Percentiles rank a stretch among this genome's conserved stretches.
phyloP scores from a whole-genome alignment of 2,113 vertebrate genomes.

The Notothenia coriiceps region DNA sequence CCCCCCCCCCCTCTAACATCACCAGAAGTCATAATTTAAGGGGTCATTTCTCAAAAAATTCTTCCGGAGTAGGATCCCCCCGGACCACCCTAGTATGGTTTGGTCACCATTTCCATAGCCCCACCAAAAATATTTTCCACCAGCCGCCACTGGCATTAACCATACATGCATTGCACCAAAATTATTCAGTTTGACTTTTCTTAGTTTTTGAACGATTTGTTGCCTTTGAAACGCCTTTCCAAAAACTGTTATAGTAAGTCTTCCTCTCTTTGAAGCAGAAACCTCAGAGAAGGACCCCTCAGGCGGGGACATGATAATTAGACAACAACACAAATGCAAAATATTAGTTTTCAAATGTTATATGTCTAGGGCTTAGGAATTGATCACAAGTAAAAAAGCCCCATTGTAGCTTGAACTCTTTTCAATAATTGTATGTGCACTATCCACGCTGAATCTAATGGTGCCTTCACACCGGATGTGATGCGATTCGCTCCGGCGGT shows the following conservation, averaged over 20 bases:
- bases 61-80: too few species aligned
- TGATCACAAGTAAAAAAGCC: not conserved
- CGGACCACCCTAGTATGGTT: too few species aligned
- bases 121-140: too few species aligned
- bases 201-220: not conserved
- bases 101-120: too few species aligned
- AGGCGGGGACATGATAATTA: not conserved
- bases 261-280: not conserved
- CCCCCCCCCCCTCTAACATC: too few species aligned
- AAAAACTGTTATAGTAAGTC: not conserved
- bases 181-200: not conserved
- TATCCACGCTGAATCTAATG: slow-evolving; percentile 28
- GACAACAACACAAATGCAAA: not conserved
- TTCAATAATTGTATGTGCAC: slow-evolving; percentile 26
- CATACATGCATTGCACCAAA: not conserved
- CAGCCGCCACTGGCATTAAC: not conserved
- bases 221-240: not conserved
- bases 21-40: too few species aligned
- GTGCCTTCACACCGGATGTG: not conserved
- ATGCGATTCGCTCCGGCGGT: too few species aligned
- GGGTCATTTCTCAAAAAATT: too few species aligned
- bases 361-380: not conserved
- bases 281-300: not conserved
- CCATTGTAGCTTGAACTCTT: slow-evolving; percentile 7
- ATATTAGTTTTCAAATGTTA: not conserved